Evolutionary conservation across 2,797 vertebrate genomes (phyloP).

Genomic region (Rhincodon typus): DNA sequence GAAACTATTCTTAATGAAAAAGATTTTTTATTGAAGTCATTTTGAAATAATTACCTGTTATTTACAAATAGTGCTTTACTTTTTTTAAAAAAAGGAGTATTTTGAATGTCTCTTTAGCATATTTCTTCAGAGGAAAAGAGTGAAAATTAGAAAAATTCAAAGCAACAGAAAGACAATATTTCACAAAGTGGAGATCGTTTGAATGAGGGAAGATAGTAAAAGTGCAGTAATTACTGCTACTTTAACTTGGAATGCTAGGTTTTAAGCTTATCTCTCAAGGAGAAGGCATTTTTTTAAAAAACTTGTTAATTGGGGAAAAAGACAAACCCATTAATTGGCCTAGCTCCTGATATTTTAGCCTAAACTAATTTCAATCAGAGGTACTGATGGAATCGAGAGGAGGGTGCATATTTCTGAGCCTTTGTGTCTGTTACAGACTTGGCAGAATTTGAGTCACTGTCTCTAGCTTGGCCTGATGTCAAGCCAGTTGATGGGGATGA

Average conservation of each 20-base stretch:
- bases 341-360: slow-evolving; percentile 31
- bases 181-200: background rate
- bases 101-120: background rate
- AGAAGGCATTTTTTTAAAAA: background rate
- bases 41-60: background rate
- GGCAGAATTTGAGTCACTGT: slow-evolving; percentile 28
- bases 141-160: slow-evolving; percentile 7
- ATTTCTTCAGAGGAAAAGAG: background rate
- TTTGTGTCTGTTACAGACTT: background rate
- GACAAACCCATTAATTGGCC: background rate
- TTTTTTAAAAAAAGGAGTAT: background rate
- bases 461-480: background rate
- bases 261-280: background rate
- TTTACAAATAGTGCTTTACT: background rate
- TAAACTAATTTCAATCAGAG: slow-evolving; percentile 50
- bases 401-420: slow-evolving; percentile 45
- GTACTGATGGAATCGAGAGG: slow-evolving; percentile 67
- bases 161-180: background rate
- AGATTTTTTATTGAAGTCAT: background rate
- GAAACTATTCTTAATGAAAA: background rate
- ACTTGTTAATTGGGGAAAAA: background rate
- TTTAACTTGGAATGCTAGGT: background rate
- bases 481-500: background rate
- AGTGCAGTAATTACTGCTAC: background rate
- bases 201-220: background rate